Percentiles rank a stretch among this genome's conserved stretches.
These are phyloP conservation scores for Macrochelys suwanniensis DNA, from an alignment of 2,797 vertebrate species.

Conservation along the genomic window DNA sequence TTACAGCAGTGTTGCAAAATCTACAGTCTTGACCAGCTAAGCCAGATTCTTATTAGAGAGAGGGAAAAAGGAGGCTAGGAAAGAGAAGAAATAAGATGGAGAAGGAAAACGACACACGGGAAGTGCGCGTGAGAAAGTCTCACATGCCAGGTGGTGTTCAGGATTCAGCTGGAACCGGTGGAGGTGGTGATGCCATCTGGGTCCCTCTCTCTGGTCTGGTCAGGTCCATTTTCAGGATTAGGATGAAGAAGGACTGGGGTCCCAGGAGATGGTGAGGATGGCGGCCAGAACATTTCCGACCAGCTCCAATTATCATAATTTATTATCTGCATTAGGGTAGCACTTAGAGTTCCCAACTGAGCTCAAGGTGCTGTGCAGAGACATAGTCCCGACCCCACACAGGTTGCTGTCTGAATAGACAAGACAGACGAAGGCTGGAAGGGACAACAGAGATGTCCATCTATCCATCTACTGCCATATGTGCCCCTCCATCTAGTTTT, in stretches of 20 bases:
- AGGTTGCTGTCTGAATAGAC: background rate
- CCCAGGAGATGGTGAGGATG: background rate
- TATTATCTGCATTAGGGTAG: background rate
- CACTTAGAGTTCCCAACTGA: background rate
- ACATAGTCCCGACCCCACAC: background rate
- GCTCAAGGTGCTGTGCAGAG: background rate
- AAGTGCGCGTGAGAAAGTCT: background rate
- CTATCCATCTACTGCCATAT: background rate
- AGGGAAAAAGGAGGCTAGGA: background rate
- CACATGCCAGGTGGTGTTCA: background rate
- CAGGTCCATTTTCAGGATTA: background rate
- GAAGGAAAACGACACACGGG: background rate
- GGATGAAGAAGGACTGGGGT: background rate
- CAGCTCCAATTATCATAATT: background rate
- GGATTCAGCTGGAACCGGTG: background rate
- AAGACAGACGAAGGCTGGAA: background rate
- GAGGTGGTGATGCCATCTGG: background rate
- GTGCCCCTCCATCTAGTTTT: background rate
- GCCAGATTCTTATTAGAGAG: background rate
- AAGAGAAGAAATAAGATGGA: background rate
- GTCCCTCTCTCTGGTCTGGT: background rate
- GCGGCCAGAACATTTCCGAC: background rate
- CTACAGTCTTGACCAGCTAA: background rate
- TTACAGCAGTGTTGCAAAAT: background rate
- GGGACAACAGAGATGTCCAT: background rate